A percentile compares a stretch with the other conserved stretches of the same genome.
phyloP scores from a whole-genome alignment of 2,888 invertebrate species.

The Rhingia rostrata region DNA sequence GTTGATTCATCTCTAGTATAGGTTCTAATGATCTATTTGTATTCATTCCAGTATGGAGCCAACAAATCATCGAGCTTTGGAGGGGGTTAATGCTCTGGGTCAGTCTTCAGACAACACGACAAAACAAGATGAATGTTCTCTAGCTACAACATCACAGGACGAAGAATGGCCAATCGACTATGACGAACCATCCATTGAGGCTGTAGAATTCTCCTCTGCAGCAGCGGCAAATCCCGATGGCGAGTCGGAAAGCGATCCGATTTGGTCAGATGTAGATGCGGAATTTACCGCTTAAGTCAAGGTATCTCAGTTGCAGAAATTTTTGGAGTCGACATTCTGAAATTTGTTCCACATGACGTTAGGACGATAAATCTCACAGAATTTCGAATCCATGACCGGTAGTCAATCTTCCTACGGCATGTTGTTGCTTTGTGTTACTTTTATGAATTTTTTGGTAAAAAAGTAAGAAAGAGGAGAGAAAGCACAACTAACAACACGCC shows the following conservation, averaged over 20 bases:
- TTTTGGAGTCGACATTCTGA: no score
- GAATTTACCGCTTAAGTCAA: conserved; percentile 82
- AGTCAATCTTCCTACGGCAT: no score
- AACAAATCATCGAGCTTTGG: conserved; percentile 79
- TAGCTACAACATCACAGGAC: conserved; percentile 77
- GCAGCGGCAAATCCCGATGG: conserved; percentile 82
- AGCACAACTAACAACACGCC: no score
- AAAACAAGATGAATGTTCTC: conserved; percentile 75
- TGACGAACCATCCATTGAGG: conserved; percentile 80
- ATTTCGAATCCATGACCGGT: no score
- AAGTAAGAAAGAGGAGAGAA: no score
- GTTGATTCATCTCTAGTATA: neutral
- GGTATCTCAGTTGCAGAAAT: no score
- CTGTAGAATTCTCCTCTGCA: conserved; percentile 80
- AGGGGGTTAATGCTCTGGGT: conserved; percentile 80
- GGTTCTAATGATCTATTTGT: neutral
- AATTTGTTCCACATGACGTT: no score
- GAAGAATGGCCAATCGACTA: conserved; percentile 80
- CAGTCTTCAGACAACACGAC: conserved; percentile 76
- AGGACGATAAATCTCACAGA: no score
- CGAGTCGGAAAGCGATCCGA: conserved; percentile 85
- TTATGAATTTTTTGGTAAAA: no score
- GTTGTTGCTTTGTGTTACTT: no score
- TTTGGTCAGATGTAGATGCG: conserved; percentile 86
- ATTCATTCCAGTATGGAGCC: conserved; percentile 79